Evolutionary conservation across 2,888 invertebrate genomes (phyloP), one percentile per base, ranked within the genome.

Genomic region (Crioceris asparagi): DNA sequence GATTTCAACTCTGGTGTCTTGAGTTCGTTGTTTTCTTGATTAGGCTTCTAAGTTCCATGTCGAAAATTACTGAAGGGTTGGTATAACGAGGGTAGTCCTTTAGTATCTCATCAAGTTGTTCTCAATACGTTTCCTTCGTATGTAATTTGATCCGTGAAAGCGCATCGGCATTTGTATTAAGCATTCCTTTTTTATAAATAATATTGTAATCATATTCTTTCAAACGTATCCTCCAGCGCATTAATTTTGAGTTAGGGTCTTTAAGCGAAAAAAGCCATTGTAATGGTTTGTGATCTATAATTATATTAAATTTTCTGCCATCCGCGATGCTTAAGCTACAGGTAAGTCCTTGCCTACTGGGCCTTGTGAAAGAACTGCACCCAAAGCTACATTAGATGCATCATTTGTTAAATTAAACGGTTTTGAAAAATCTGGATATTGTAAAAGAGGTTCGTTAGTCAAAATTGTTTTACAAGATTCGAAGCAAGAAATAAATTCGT

Each of bases 361-460:
- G 3, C 46, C 47, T 42, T 50, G 50, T 2, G 41, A 41, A 32
- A 52, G 36, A 1, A 53, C 39, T 2, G 48, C 49, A 7, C 50
- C 52, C 18, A 54, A 8, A 1, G 49, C 48, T 11, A 38, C 16
- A 17, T 46, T 44, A 8, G 38, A 40, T 1, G 52, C 51, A 32
- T 52, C 51, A 1, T 51, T 54, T 1, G 47, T 48, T 11, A 54
- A 12, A 12, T 40, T 37, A 29, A 53, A 52, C 1, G 42, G 34
- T 41, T 51, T 47, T 7, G 36, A 19, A 44, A 49, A 51, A 38
- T 52, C 47, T 5, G 50, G 49, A 36, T 45, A 52, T 27, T 45
- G 39, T 21, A 52, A 17, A 14, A 50, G 40, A 4, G 44, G 49
- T 11, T 37, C 36, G 29, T 46, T 48, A 4, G 16, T 44, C 17